Evolutionary conservation across 2,797 vertebrate genomes (phyloP).

Genomic region (Todus mexicanus): DNA sequence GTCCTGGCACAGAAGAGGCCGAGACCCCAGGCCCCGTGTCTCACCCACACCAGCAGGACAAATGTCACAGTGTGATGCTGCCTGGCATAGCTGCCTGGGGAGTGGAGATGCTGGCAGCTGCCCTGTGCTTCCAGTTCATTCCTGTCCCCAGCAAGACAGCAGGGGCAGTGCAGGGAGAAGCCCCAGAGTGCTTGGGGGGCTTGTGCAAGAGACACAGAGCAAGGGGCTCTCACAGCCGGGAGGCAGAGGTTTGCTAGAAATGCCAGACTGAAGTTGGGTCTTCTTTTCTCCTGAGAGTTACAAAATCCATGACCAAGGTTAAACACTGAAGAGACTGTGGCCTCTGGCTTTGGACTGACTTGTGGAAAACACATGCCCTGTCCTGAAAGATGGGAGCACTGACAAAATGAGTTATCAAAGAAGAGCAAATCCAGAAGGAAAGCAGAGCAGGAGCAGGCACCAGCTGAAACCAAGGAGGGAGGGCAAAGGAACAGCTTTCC

Average conservation of each 20-base stretch:
- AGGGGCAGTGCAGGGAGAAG: not conserved
- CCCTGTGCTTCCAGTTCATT: not conserved
- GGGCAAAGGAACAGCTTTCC: not conserved
- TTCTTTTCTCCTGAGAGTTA: not conserved
- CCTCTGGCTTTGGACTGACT: not conserved
- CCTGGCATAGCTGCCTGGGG: not conserved
- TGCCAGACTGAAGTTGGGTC: not conserved
- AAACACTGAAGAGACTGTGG: not conserved
- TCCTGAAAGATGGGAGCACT: not conserved
- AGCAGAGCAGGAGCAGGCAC: not conserved
- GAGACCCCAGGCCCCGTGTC: fast-evolving
- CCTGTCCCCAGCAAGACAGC: not conserved
- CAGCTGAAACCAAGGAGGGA: not conserved
- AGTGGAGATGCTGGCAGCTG: not conserved
- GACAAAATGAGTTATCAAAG: not conserved
- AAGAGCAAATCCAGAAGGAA: not conserved
- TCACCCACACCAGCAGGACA: not conserved
- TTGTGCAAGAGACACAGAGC: not conserved
- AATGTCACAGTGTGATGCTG: fast-evolving
- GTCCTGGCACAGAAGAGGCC: not conserved
- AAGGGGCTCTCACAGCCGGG: fast-evolving
- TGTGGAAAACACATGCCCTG: not conserved
- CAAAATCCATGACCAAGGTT: not conserved
- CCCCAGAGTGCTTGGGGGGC: fast-evolving
- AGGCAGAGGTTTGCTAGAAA: not conserved